Evolutionary conservation across 2,797 vertebrate species (phyloP).

Genomic region (Harpagifer antarcticus): DNA sequence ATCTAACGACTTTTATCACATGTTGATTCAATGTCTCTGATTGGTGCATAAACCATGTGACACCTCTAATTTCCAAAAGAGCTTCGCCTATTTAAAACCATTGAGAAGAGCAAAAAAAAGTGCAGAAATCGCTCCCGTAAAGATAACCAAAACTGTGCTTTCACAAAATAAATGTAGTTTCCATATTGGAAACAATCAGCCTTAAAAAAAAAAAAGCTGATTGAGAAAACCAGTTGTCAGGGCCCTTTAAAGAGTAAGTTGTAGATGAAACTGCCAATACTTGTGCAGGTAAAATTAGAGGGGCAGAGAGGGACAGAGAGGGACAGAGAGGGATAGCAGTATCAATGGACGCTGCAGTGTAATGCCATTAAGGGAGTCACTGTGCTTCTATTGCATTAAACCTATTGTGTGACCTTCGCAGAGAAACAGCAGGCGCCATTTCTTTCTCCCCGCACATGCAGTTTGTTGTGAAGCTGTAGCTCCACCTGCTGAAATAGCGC

Average conservation of each 20-base stretch:
- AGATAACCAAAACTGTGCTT: background rate
- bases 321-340: constrained; percentile 45
- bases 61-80: background rate
- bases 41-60: background rate
- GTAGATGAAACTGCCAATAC: background rate
- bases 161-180: background rate
- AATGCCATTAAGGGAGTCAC: constrained; percentile 63
- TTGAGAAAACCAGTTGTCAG: background rate
- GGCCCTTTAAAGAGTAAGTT: background rate
- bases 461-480: constrained; percentile 54
- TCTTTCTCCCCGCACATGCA: constrained; percentile 62
- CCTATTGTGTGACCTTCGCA: constrained; percentile 24
- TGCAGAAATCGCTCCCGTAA: background rate
- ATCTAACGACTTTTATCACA: background rate
- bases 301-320: no score
- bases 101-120: background rate
- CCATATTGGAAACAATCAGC: background rate
- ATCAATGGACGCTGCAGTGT: constrained; percentile 13
- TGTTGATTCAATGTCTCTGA: background rate
- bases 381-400: constrained; percentile 40
- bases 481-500: constrained; percentile 60
- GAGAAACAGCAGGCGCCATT: constrained; percentile 63
- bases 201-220: background rate
- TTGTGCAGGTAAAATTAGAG: background rate
- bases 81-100: background rate